These are phyloP conservation scores for Drosophila subsilvestris DNA, from an alignment of 2,888 invertebrate genomes.

Conservation along the genomic window DNA sequence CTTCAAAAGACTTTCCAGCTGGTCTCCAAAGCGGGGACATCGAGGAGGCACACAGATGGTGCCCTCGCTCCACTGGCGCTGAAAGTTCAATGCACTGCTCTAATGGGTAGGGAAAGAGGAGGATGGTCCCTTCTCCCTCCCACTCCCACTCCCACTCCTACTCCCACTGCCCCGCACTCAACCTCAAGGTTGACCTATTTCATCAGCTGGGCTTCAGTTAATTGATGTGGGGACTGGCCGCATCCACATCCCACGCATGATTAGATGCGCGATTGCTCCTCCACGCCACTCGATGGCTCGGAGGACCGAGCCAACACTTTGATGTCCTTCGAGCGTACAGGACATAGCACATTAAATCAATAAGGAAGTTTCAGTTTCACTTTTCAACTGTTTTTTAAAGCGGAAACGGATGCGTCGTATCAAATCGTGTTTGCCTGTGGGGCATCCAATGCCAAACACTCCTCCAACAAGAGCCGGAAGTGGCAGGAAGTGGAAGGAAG, in stretches of 20 bases:
- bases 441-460: constrained; percentile 9
- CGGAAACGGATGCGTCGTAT: constrained; percentile 44
- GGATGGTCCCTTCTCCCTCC: constrained; percentile 1
- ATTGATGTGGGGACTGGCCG: constrained; percentile 42
- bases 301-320: constrained; percentile 15
- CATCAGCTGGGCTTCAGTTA: constrained; percentile 28
- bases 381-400: constrained; percentile 34
- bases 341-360: constrained; percentile 16
- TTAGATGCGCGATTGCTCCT: constrained; percentile 47
- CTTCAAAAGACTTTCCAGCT: constrained; percentile 63
- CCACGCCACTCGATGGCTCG: constrained; percentile 4
- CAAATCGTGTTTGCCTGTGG: constrained; percentile 5
- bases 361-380: constrained; percentile 16
- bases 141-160: neutral
- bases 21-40: constrained; percentile 2
- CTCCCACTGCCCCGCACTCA: neutral
- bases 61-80: constrained; percentile 75
- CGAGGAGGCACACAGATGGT: constrained; percentile 49
- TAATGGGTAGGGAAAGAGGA: constrained; percentile 16
- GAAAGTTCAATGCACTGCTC: constrained; percentile 72
- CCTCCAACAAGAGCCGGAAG: constrained; percentile 15
- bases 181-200: constrained; percentile 34
- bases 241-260: constrained; percentile 66
- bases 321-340: constrained; percentile 28
- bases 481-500: constrained; percentile 14